A percentile compares a stretch with the other conserved stretches of the same genome.
These are phyloP conservation scores for Drosophila asahinai DNA, from an alignment of 1,140 invertebrate species.

Conservation along the genomic window DNA sequence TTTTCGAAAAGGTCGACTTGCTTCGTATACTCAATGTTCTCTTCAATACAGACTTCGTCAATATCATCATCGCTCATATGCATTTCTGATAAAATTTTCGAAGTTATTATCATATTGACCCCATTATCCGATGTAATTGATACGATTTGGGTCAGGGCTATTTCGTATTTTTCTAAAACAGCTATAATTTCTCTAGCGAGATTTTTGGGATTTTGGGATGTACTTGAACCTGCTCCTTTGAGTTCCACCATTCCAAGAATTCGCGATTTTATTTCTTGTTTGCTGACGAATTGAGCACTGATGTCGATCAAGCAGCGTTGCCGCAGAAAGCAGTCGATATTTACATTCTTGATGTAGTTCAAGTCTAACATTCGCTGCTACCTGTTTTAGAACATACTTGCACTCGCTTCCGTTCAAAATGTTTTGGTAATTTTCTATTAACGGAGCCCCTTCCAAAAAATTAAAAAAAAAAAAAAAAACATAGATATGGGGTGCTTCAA, in stretches of 20 bases:
- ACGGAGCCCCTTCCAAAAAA: too few species aligned
- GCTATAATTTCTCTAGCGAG: constrained; percentile 5
- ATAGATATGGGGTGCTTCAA: too few species aligned
- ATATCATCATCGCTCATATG: background rate
- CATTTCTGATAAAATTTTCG: too few species aligned
- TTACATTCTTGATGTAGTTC: constrained; percentile 16
- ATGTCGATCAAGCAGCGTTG: constrained; percentile 23
- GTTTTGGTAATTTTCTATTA: too few species aligned
- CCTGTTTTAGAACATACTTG: background rate
- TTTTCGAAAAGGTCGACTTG: background rate
- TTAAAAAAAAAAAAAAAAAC: too few species aligned
- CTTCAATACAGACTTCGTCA: background rate
- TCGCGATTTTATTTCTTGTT: constrained; percentile 31
- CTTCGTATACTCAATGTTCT: background rate
- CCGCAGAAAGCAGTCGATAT: constrained; percentile 20
- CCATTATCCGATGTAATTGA: constrained; percentile 15
- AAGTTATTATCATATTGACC: background rate
- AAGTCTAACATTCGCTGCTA: constrained; percentile 15
- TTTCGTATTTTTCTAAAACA: constrained; percentile 10
- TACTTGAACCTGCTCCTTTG: constrained; percentile 21
- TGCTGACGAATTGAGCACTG: constrained; percentile 30
- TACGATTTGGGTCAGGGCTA: constrained; percentile 2
- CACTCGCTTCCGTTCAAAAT: constrained; percentile 8
- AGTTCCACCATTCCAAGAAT: constrained; percentile 41
- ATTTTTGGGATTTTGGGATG: constrained; percentile 25